These are phyloP conservation scores for Phyllostomus discolor DNA, from an alignment of 2,113 vertebrate genomes.

Conservation along the genomic window DNA sequence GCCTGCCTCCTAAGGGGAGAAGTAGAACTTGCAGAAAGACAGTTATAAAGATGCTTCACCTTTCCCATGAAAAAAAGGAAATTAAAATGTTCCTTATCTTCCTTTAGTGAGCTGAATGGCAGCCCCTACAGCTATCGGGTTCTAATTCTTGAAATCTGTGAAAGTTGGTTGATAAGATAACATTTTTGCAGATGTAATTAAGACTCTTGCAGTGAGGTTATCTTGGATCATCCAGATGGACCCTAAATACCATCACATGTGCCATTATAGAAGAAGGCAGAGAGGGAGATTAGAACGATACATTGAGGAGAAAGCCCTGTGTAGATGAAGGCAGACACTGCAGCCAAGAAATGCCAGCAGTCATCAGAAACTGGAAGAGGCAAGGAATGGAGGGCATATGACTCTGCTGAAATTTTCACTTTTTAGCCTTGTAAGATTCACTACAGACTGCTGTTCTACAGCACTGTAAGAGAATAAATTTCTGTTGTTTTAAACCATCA, in stretches of 20 bases:
- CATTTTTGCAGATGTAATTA: conserved; percentile 19
- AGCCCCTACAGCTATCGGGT: neutral
- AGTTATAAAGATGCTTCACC: neutral
- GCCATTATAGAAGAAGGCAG: neutral
- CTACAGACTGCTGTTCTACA: neutral
- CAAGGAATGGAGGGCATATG: neutral
- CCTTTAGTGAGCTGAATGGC: neutral
- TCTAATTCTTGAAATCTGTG: neutral
- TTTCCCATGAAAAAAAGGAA: neutral
- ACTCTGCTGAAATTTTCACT: neutral
- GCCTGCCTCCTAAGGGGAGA: neutral
- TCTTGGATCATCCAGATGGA: neutral
- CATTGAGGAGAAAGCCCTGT: neutral
- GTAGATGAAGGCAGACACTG: neutral
- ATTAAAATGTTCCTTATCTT: conserved; percentile 2
- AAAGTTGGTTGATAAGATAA: neutral
- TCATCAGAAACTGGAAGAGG: neutral
- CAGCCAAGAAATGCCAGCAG: neutral
- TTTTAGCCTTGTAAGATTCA: neutral
- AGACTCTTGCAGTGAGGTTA: neutral
- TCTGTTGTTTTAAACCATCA: conserved; percentile 7
- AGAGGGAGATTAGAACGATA: neutral
- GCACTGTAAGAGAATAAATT: neutral
- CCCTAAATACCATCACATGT: neutral
- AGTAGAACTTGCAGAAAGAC: neutral